Evolutionary conservation across 2,888 invertebrate species (phyloP), one percentile per base, ranked within the genome.

Genomic region (Yponomeuta cagnagella): DNA sequence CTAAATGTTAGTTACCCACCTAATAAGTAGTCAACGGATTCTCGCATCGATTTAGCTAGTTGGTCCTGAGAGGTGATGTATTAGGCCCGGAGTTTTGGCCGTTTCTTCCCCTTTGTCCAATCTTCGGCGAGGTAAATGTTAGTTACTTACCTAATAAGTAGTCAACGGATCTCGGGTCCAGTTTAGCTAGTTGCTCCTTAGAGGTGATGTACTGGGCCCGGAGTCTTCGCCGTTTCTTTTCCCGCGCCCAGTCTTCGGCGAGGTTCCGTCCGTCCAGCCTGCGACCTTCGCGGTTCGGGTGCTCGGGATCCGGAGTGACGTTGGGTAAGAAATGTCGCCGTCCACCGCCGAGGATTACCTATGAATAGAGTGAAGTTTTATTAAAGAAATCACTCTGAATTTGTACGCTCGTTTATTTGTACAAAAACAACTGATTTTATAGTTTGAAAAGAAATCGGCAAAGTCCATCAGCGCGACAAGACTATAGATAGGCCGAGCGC

Each of bases 341-440:
- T 0, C 96, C 96, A 1, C 96, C 96, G 1, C 96, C 96, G 82
- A 96, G 93, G 69, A 96, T 91, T 10, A 96, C 96, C 96, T 96
- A 80, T 33, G 33, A 5, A 33, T 1, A 33, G 33, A 33, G 33
- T 33, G 5, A 33, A 33, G 3, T 33, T 33, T 33, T 33, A 33
- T 33, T 1, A 1, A 33, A 1, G 33, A 5, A 33, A 33, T 33
- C 33, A 0, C 33, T 33, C 33, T 33, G 2, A 5, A 33, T 33
- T 33, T 43, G 9, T 8, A 37, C 37, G 2, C 37, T 5, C 37
- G 23, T 37, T 37, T 37, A 43, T 8, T 0, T 1, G 43, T 43
- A 43, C 5, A 43, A 43, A 43, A 43, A 43, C 43, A 8, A 8
- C 1, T 43, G 43, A 8, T 43, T 6, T 43, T 43, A 43, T 43